phyloP scores from a whole-genome alignment of 1,140 invertebrate species.

The Trichonephila clavipes region DNA sequence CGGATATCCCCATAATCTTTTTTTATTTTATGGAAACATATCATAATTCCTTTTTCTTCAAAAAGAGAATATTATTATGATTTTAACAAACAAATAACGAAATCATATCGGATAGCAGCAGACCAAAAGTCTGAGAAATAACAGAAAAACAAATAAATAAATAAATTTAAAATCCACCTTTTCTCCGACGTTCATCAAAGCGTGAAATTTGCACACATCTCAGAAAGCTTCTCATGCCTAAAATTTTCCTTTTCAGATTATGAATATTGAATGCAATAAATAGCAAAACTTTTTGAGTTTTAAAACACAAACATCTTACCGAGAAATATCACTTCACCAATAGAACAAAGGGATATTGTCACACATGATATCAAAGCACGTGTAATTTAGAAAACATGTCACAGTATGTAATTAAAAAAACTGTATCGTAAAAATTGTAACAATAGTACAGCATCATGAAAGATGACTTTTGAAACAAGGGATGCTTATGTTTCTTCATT shows the following conservation, averaged over 20 bases:
- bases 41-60: not conserved
- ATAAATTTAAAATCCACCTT: not conserved
- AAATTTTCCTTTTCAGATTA: constrained; percentile 1
- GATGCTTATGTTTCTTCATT: not conserved
- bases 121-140: not conserved
- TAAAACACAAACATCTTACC: not conserved
- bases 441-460: not conserved
- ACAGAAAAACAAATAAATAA: not conserved
- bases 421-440: not conserved
- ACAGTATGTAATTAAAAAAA: not conserved
- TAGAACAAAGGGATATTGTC: not conserved
- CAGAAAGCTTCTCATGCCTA: not conserved
- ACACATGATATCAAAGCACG: not conserved
- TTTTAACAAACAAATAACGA: not conserved
- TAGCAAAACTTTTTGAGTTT: not conserved
- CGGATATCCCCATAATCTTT: too few relatives aligned
- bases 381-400: not conserved
- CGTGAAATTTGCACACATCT: not conserved
- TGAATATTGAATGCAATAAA: not conserved
- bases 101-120: not conserved
- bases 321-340: not conserved
- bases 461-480: not conserved
- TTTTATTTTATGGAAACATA: not conserved
- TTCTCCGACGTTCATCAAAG: not conserved
- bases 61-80: not conserved